Evolutionary conservation across 1,140 invertebrate species (phyloP).

Genomic region (Ips nitidus): DNA sequence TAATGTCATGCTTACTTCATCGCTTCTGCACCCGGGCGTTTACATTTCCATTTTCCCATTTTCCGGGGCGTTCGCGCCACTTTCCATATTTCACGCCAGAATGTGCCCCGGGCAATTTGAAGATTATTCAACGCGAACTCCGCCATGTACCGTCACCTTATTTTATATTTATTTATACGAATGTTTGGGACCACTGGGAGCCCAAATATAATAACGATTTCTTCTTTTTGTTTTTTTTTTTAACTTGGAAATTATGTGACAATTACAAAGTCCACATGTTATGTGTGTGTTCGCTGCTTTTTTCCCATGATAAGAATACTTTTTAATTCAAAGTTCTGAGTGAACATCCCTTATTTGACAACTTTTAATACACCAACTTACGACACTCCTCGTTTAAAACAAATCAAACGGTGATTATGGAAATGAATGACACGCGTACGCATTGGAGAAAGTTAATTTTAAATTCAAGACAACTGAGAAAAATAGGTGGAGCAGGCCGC

Average conservation of each 20-base stretch:
- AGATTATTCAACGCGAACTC: constrained; percentile 53
- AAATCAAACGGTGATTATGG: background rate
- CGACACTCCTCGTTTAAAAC: too few relatives aligned
- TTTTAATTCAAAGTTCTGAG: too few relatives aligned
- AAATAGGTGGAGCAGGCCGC: background rate
- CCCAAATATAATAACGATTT: too few relatives aligned
- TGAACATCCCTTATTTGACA: too few relatives aligned
- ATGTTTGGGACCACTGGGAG: constrained; percentile 18
- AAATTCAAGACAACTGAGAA: constrained; percentile 16
- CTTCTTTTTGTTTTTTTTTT: too few relatives aligned
- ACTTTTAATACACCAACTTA: too few relatives aligned
- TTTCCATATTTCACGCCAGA: constrained; percentile 46
- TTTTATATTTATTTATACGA: constrained; percentile 47
- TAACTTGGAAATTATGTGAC: too few relatives aligned
- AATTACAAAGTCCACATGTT: too few relatives aligned
- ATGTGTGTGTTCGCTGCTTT: too few relatives aligned
- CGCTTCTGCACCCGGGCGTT: constrained; percentile 47
- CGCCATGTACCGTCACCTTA: constrained; percentile 48
- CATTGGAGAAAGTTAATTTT: constrained; percentile 13
- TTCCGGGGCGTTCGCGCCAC: constrained; percentile 38
- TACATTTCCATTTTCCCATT: constrained; percentile 42
- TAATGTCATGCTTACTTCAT: constrained; percentile 50
- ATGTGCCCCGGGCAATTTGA: constrained; percentile 51
- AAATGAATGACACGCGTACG: constrained; percentile 14
- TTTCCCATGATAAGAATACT: too few relatives aligned